These are phyloP conservation scores for Calidris pygmaea DNA, from an alignment of 2,113 vertebrate genomes.

Conservation along the genomic window DNA sequence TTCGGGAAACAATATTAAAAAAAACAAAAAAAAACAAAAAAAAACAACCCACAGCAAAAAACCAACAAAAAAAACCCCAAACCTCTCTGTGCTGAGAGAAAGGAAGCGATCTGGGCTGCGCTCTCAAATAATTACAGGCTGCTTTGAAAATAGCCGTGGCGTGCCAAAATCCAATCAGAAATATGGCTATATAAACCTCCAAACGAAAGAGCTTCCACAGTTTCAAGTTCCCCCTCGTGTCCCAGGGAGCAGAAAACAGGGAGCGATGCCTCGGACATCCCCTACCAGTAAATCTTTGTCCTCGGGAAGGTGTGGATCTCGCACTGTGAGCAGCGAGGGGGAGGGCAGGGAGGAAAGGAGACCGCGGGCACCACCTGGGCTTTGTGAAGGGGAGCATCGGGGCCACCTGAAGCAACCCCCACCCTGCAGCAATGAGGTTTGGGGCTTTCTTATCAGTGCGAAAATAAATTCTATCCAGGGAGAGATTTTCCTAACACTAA, in stretches of 20 bases:
- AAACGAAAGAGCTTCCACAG: not conserved
- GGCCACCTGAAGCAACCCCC: not conserved
- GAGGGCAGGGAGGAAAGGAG: not conserved
- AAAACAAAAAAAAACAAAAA: not conserved
- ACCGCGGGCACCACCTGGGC: not conserved
- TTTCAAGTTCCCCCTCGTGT: not conserved
- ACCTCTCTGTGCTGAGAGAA: not conserved
- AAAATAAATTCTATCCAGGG: not conserved
- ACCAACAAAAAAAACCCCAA: not conserved
- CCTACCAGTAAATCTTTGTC: not conserved
- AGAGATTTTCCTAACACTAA: not conserved
- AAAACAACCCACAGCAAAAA: too few relatives aligned
- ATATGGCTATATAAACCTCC: not conserved
- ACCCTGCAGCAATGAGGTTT: not conserved
- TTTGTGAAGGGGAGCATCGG: accelerated
- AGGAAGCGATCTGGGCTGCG: not conserved
- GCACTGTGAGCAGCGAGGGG: accelerated
- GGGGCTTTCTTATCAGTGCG: not conserved
- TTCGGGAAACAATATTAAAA: not conserved
- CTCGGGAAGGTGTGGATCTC: not conserved
- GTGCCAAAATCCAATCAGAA: constrained; percentile 24
- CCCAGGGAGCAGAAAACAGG: not conserved
- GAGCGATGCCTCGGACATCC: not conserved
- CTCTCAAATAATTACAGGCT: constrained; percentile 21
- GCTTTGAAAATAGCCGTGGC: not conserved